Percentiles rank a stretch among this genome's conserved stretches.
These are phyloP conservation scores for Linnaemya tessellans DNA, from an alignment of 2,888 invertebrate genomes.

Conservation along the genomic window DNA sequence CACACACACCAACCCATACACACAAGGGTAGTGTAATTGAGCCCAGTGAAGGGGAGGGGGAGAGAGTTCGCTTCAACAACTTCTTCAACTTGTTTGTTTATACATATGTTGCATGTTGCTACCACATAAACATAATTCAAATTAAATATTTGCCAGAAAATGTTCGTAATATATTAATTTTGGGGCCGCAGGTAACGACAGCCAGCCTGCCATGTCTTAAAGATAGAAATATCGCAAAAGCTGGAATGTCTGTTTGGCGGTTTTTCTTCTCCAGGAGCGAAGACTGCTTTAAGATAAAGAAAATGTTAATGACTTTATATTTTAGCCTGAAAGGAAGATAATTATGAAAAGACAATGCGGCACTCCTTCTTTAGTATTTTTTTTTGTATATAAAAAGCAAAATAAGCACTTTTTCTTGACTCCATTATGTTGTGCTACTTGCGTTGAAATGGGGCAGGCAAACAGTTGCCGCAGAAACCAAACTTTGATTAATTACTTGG, in stretches of 20 bases:
- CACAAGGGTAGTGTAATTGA: not conserved
- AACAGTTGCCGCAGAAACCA: not conserved
- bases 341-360: not conserved
- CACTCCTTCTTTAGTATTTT: not conserved
- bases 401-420: not conserved
- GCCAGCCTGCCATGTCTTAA: not conserved
- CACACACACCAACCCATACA: no score
- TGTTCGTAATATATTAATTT: constrained; percentile 41
- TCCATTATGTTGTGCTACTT: not conserved
- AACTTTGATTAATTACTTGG: not conserved
- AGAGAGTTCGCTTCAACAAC: constrained; percentile 4
- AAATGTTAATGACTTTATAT: not conserved
- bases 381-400: not conserved
- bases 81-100: constrained; percentile 30
- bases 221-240: not conserved
- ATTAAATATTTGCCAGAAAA: constrained; percentile 37
- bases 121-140: constrained; percentile 57
- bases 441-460: not conserved
- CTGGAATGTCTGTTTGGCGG: not conserved
- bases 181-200: not conserved
- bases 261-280: not conserved
- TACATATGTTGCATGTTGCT: constrained; percentile 50
- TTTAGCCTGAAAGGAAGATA: not conserved
- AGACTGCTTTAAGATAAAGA: constrained; percentile 6
- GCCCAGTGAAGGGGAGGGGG: no score